These are phyloP conservation scores for Drosophila fungiperda DNA, from an alignment of 2,888 invertebrate species.

Conservation along the genomic window DNA sequence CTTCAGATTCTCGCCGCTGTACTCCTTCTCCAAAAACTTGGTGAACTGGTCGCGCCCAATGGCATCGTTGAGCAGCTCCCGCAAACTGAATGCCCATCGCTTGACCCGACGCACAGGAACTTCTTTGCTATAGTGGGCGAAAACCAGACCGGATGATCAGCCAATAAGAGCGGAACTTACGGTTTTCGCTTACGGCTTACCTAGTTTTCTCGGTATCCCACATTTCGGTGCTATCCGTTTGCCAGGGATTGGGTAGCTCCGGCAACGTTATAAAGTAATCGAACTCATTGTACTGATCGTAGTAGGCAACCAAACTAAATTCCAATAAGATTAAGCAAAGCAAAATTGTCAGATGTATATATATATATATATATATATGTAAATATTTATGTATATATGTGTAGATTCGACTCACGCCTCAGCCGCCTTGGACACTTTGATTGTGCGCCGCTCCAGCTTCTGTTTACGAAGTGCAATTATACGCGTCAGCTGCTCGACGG, in stretches of 20 bases:
- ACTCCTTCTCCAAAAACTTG: conserved; percentile 98
- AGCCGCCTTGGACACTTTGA: conserved; percentile 96
- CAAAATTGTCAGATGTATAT: background rate
- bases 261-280: conserved; percentile 97
- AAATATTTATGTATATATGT: background rate
- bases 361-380: background rate
- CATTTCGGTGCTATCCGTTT: conserved; percentile 96
- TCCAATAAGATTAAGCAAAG: conserved; percentile 79
- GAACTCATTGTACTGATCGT: conserved; percentile 98
- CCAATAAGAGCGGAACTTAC: background rate
- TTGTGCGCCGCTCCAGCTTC: conserved; percentile 93
- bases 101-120: conserved; percentile 96
- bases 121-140: conserved; percentile 89
- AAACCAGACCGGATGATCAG: background rate
- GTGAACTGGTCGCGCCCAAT: conserved; percentile 98
- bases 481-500: conserved; percentile 85
- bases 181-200: conserved; percentile 86
- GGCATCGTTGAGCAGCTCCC: conserved; percentile 97
- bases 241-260: conserved; percentile 98
- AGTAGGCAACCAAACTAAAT: conserved; percentile 95
- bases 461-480: conserved; percentile 91
- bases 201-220: conserved; percentile 98
- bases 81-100: conserved; percentile 98
- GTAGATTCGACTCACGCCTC: conserved; percentile 91
- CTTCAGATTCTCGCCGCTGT: conserved; percentile 99